phyloP scores from a whole-genome alignment of 2,797 vertebrate species.

The Crocodylus rhombifer region DNA sequence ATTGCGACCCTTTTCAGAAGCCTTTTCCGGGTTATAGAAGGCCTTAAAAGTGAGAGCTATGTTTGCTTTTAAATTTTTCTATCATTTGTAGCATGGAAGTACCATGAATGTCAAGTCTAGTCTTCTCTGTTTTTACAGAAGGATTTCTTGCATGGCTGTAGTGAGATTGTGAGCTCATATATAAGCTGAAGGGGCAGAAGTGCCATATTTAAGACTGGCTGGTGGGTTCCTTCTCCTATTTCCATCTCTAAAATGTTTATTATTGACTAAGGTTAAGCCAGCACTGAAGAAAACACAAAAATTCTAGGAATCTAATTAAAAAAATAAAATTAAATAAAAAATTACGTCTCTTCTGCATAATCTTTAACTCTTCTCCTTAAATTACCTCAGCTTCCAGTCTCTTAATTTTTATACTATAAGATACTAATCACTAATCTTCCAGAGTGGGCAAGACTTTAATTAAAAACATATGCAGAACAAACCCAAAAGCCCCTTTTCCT shows the following conservation, averaged over 20 bases:
- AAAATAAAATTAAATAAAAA: too few relatives aligned
- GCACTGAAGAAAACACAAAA: background rate
- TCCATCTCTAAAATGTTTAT: background rate
- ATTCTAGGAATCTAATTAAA: background rate
- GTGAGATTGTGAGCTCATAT: background rate
- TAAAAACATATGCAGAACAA: background rate
- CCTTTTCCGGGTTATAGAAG: fast-evolving
- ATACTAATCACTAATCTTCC: background rate
- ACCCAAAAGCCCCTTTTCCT: too few relatives aligned
- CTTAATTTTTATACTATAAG: background rate
- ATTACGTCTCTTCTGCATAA: too few relatives aligned
- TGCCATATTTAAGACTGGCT: fast-evolving
- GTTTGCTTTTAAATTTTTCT: background rate
- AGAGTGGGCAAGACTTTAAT: background rate
- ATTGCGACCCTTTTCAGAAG: background rate
- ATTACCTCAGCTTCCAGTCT: background rate
- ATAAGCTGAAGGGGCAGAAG: background rate
- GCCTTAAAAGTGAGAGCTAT: background rate
- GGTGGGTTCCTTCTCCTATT: too few relatives aligned
- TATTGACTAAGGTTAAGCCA: background rate
- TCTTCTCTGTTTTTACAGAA: background rate
- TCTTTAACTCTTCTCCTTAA: background rate
- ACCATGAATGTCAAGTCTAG: background rate
- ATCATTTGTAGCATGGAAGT: background rate
- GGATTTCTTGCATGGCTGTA: background rate